phyloP scores from a whole-genome alignment of 2,888 invertebrate species.

The Sussaba pulchella region DNA sequence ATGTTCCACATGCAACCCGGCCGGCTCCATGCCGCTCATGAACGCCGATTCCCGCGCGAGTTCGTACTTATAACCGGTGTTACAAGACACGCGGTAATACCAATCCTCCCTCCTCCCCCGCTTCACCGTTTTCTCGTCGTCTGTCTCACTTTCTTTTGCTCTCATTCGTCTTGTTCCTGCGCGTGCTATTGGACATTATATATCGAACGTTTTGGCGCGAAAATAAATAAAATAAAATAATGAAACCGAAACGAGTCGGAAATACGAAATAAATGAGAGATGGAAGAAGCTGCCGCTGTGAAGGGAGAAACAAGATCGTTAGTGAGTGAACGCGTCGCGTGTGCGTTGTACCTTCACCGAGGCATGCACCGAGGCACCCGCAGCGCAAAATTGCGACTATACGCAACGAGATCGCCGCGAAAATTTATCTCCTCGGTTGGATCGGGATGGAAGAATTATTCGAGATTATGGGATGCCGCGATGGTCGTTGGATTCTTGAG shows the following conservation, averaged over 20 bases:
- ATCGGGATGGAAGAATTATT: neutral
- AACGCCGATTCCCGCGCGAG: constrained; percentile 16
- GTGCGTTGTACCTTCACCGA: constrained; percentile 28
- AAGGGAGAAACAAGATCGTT: constrained; percentile 62
- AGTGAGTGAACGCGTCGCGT: constrained; percentile 58
- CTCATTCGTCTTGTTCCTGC: neutral
- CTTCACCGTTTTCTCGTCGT: too few species aligned
- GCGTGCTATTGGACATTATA: constrained; percentile 4
- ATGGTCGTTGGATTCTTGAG: constrained; percentile 8
- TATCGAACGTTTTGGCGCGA: neutral
- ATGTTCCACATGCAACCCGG: constrained; percentile 35
- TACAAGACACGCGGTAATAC: constrained; percentile 20
- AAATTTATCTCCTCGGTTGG: constrained; percentile 45
- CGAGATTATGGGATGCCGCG: neutral
- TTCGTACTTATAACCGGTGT: constrained; percentile 24
- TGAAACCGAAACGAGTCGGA: neutral
- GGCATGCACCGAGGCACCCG: constrained; percentile 49
- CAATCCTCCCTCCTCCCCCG: neutral
- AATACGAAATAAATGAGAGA: constrained; percentile 16
- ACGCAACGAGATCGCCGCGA: constrained; percentile 34
- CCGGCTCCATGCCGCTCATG: constrained; percentile 13
- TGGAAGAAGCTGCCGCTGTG: constrained; percentile 24
- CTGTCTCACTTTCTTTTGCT: too few species aligned
- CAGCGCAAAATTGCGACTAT: constrained; percentile 22
- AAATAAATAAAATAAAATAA: neutral